These are phyloP conservation scores for Zapornia atra DNA, from an alignment of 2,113 vertebrate genomes.

Conservation along the genomic window DNA sequence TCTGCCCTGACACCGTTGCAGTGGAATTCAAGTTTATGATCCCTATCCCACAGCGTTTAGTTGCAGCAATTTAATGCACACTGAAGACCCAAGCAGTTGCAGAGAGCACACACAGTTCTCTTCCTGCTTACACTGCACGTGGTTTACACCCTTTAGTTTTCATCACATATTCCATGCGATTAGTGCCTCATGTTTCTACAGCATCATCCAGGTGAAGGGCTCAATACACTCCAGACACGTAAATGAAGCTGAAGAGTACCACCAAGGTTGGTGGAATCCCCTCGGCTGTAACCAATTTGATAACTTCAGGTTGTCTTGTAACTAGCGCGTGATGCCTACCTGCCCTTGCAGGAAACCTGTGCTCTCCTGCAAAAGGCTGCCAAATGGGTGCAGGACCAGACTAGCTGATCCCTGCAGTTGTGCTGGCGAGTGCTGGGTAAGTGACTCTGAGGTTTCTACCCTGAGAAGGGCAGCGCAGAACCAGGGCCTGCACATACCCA, in stretches of 20 bases:
- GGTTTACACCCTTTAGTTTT: not conserved
- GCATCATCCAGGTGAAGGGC: not conserved
- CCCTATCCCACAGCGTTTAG: not conserved
- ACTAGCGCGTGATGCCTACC: not conserved
- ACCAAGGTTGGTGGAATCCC: not conserved
- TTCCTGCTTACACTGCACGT: not conserved
- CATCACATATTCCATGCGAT: not conserved
- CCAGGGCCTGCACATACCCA: not conserved
- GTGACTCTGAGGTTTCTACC: not conserved
- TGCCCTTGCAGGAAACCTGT: not conserved
- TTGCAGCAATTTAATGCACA: not conserved
- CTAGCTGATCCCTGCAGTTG: conserved; percentile 13
- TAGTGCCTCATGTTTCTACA: not conserved
- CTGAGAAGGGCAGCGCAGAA: not conserved
- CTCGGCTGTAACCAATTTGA: not conserved
- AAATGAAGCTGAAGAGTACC: not conserved
- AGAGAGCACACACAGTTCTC: not conserved
- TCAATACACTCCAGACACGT: not conserved
- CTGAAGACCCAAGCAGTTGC: not conserved
- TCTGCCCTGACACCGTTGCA: not conserved
- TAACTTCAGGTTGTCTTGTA: not conserved
- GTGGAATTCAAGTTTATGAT: conserved; percentile 9
- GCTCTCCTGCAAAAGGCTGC: not conserved
- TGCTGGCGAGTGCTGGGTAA: not conserved
- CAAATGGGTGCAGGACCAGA: conserved; percentile 42